These are phyloP conservation scores for Sterna hirundo DNA, from an alignment of 2,113 vertebrate species.

Conservation along the genomic window DNA sequence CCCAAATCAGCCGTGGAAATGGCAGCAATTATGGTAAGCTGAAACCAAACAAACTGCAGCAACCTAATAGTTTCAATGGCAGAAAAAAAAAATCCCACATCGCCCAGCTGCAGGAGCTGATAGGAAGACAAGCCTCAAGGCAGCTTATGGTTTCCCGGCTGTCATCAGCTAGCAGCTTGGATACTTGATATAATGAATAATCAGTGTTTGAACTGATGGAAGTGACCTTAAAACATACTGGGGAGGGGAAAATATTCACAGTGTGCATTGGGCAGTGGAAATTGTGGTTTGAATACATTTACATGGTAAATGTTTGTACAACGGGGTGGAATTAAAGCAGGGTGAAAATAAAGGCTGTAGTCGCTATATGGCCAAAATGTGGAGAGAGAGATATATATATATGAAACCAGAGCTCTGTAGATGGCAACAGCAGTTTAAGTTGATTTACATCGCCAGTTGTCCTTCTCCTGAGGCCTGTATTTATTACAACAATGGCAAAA, in stretches of 20 bases:
- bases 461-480: not conserved
- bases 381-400: no score
- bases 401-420: not conserved
- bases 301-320: not conserved
- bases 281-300: not conserved
- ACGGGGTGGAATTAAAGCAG: not conserved
- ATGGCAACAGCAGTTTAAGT: not conserved
- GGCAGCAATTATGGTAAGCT: constrained; percentile 48
- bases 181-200: constrained; percentile 53
- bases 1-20: constrained; percentile 47
- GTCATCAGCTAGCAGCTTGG: constrained; percentile 24
- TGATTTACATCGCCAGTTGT: not conserved
- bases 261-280: not conserved
- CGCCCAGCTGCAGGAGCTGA: constrained; percentile 18
- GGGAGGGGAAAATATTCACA: not conserved
- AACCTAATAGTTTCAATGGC: constrained; percentile 50
- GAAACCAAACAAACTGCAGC: constrained; percentile 53
- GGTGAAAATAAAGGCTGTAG: not conserved
- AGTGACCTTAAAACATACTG: constrained; percentile 20
- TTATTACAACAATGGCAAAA: not conserved
- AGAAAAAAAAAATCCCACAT: not conserved
- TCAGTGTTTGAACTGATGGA: constrained; percentile 35
- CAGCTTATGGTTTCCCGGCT: constrained; percentile 58
- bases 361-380: not conserved
- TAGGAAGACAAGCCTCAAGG: constrained; percentile 57